Evolutionary conservation across 2,113 vertebrate genomes (phyloP), one percentile per base, ranked within the genome.

Genomic region (Mirounga angustirostris): DNA sequence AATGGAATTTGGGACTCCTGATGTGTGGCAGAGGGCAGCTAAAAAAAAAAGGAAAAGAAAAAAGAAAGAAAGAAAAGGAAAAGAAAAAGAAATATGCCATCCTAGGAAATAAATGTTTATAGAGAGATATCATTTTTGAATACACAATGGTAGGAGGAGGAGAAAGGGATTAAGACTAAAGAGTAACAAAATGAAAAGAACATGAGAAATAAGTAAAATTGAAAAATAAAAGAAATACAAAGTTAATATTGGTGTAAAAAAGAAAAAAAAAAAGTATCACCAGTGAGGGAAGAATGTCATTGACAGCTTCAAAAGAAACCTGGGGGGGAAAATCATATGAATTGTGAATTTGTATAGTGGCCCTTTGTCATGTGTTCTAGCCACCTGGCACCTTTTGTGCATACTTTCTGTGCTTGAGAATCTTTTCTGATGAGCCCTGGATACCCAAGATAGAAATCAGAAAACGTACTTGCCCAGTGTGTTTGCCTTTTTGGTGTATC

Each of bases 21-120:
- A 54, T 69, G n/a, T 69, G 59, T 54, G 79, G 21, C 84, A 82
- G 30, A 98, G 78, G 79, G 26, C 56, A 95, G 28, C 28, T 40
- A 14, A 50, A 94, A 46, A 52, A 61, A 54, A 69, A 21, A n/a
- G 2, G 54, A 58, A 52, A 22, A 46, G 54, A 40, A 7, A 50
- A n/a, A 58, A 82, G 21, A 94, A 74, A 86, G 61, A 28, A 30
- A 30, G 11, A 52, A 69, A 69, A 52, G 33, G 18, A 21, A 50
- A 67, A n/a, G 10, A 50, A 54, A 33, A 76, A 89, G 14, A 94
- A 80, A 90, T 69, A 24, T n/a, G 7, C 0, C 12, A 40, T 71
- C 4, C 15, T 92, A 76, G n/a, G 54, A 83, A 65, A 78, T 63
- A 88, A 91, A 46, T 4, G 74, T 92, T 81, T 40, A 94, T 65